Base-by-base conservation (phyloP, 2,797 vertebrate genomes). In the Tokudaia muenninki region DNA sequence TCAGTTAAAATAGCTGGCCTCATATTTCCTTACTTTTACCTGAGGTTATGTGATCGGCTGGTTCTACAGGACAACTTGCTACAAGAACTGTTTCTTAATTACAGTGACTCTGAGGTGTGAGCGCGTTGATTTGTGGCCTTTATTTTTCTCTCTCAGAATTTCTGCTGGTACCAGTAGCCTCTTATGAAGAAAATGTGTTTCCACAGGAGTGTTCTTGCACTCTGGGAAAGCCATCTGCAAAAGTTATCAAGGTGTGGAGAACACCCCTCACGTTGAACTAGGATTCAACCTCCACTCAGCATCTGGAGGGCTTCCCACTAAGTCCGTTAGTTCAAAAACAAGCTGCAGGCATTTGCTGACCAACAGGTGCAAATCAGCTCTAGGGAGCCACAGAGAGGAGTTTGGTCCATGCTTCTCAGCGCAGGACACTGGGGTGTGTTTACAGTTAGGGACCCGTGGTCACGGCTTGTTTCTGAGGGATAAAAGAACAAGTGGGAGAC, bases 1-100 rank as follows among this genome's bases (percentile, higher is more conserved):
- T 97, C 70, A 37, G 14, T 72, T 37, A 94, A 92, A 94, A 94
- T 75, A 87, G 70, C 41, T 86, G 31, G 55, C 84, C 70, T 96
- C 91, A 67, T 84, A 72, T 97, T 97, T 97, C 92, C 93, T 75
- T 95, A 78, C 91, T 50, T 92, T 94, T 93, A 95, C 96, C 80
- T 82, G 95, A 22, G n/a, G 80, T 92, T 95, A 72, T 88, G 86
- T 89, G 95, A 96, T 96, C 93, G 57, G 90, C 89, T 82, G 77
- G 47, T 83, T 95, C 90, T 70, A 83, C 14, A 17, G 41, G 12
- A 88, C 52, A 65, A 26, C 70, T 50, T 92, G 87, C 94, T 82
- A 17, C 21, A 34, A 96, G 91, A 97, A 90, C 65, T 72, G 29
- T 86, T 97, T 95, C 96, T 97, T 98, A 97, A 97, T 96, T 90